Evolutionary conservation across 2,888 invertebrate genomes (phyloP).

Genomic region (Apamea anceps): DNA sequence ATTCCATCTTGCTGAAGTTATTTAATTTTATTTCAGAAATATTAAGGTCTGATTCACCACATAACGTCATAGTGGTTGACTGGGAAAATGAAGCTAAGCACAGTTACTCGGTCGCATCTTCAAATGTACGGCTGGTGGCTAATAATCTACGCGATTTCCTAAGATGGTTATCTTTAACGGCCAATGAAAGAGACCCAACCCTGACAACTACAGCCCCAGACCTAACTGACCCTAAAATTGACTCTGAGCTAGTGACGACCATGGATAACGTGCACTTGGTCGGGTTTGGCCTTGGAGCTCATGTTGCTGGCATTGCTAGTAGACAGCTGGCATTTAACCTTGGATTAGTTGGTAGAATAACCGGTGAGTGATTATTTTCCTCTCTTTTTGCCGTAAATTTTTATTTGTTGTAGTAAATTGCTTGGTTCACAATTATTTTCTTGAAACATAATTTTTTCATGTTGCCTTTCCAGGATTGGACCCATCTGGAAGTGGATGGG

Average conservation of each 20-base stretch:
- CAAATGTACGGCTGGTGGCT: neutral
- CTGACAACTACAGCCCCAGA: neutral
- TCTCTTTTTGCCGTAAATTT: neutral
- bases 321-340: neutral
- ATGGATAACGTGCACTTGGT: conserved; percentile 17
- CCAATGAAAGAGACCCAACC: neutral
- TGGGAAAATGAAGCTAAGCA: conserved; percentile 17
- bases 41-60: neutral
- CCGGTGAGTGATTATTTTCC: conserved; percentile 11
- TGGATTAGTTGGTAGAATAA: conserved; percentile 33
- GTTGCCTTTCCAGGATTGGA: conserved; percentile 73
- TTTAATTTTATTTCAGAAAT: conserved; percentile 6
- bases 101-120: conserved; percentile 12
- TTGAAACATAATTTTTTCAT: neutral
- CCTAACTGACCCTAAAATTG: no score
- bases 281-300: conserved; percentile 39
- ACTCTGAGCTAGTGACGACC: neutral
- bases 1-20: neutral
- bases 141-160: conserved; percentile 1
- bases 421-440: neutral
- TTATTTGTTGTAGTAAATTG: neutral
- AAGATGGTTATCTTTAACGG: neutral
- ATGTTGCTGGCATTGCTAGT: conserved; percentile 31
- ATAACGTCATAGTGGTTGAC: conserved; percentile 31
- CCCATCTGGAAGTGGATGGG: conserved; percentile 76